Base-by-base conservation (phyloP, 2,797 vertebrate genomes). In the Poecilia wingei region DNA sequence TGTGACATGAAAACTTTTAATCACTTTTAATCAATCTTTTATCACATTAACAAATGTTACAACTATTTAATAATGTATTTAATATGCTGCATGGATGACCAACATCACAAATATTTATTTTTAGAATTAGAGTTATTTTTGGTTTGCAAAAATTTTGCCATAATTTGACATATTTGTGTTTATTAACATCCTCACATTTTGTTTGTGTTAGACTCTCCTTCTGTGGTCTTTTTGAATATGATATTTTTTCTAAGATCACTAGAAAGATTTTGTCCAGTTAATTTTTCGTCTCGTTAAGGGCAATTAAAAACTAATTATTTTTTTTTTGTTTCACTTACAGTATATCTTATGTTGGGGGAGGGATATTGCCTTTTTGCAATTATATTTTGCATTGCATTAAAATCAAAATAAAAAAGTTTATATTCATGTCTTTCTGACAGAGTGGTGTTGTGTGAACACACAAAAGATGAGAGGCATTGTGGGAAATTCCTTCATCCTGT, bases 381-480 rank as follows among this genome's bases (percentile, higher is more conserved):
- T 39, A 16, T 33, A 6, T 66, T 36, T 39, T 66, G 61, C 8
- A 39, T 36, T 66, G 61, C 33, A 20, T 66, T 53, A 53, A 53
- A 8, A 6, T 20, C 33, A 33, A 64, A n/a, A 28, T 14, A 43
- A 43, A 43, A 43, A 53, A 53, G 14, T 61, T 66, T 20, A 9
- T 8, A 39, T 8, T 66, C 8, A 13, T 22, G 22, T 66, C 33
- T 66, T 66, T 39, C 6, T 66, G 33, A 66, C 61, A 66, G 61
- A 66, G 61, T 66, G 61, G 61, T 66, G 61, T 5, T 66, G 61
- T 39, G 61, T 66, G 33, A 39, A 66, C 16, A 66, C 61, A 39
- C 7, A 22, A 39, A 66, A 36, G 7, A 39, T 39, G 16, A 39
- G 61, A 20, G 61, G 61, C 33, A 66, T 39, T 39, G 33, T 66